Base-by-base conservation (phyloP, 1,140 invertebrate genomes). In the Triops cancriformis region DNA sequence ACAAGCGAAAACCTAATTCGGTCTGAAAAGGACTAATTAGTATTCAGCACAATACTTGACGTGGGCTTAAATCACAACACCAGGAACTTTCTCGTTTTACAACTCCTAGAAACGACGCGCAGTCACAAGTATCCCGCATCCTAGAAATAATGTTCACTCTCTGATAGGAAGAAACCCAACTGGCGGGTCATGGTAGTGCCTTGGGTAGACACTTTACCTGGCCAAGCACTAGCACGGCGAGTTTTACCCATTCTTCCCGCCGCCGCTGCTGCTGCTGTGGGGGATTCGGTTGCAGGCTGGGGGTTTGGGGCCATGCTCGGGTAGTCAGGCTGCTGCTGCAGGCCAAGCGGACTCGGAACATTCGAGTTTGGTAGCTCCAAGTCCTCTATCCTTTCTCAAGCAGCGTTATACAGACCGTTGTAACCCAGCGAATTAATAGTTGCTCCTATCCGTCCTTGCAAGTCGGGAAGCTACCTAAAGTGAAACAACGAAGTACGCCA, bases 291-390 rank as follows among this genome's bases (percentile, higher is more conserved):
- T 64, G 23, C 51, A 64, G 51, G 23, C 51, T 64, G 11, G 51
- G 10, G 51, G 51, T 18, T 64, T 64, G 0, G 14, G 51, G 51
- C 51, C 51, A 23, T 64, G 51, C 51, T 14, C 51, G 51, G 51
- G 51, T 64, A 64, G 51, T 64, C 51, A 64, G n/a, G 51, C 51
- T 64, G 51, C 51, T 64, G 51, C 51, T 64, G 51, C 51, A 64
- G 51, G 51, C 51, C 51, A 64, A 23, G 18, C n/a, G 51, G 14
- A n/a, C 23, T 64, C 51, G 10, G 51, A n/a, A 64, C 14, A 64
- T 64, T n/a, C 51, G 51, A 6, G 18, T 64, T n/a, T 64, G 23
- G 51, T 64, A 64, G 51, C 51, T 64, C 18, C 23, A 64, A 64
- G 51, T 64, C 51, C 14, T 64, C 5, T 64, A 64, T 64, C 14